Evolutionary conservation across 1,140 invertebrate species (phyloP), one percentile per base, ranked within the genome.

Genomic region (Drosophila paulistorum): DNA sequence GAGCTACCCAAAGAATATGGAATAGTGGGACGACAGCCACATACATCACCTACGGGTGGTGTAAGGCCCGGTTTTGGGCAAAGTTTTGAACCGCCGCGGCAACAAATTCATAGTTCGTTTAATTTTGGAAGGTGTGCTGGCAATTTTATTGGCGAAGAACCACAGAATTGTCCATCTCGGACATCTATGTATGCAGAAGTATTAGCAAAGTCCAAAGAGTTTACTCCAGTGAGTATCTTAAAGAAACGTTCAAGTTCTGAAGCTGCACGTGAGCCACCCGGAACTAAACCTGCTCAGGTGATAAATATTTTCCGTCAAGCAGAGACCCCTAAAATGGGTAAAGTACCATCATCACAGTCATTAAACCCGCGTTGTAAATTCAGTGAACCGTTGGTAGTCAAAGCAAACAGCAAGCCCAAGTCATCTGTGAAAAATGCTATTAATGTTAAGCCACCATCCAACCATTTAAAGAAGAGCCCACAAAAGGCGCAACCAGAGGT

Each of bases 51-150:
- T 20, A 39, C 1, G 37, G 37, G 37, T 4, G 37, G 37, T 13
- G 37, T 39, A 39, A 39, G 37, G 3, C 10, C 11, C 10, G 0
- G 37, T 39, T 13, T 13, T 13, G 37, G 37, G 0, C 37, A 39
- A n/a, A 13, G 4, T 2, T 39, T 13, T 39, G 11, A 39, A 13
- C 11, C 37, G 37, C 37, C 30, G 0, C 2, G 37, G 10, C 37
- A 35, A 7, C 30, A 54, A 1, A 13, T 17, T 13, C 54, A 39
- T 7, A 35, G 7, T 17, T 37, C 64, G 0, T 78, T 74, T 10
- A 78, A 78, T 17, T 78, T 78, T 62, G 76, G 76, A 30, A 67
- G 23, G 13, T 71, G 60, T 7, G 76, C 76, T 1, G 48, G 23
- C 3, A 41, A 3, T 20, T 20, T 55, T 10, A 55, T 69, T 17